Percentiles rank a stretch among this genome's conserved stretches.
phyloP scores from a whole-genome alignment of 2,888 invertebrate genomes.

The Odiellus spinosus region DNA sequence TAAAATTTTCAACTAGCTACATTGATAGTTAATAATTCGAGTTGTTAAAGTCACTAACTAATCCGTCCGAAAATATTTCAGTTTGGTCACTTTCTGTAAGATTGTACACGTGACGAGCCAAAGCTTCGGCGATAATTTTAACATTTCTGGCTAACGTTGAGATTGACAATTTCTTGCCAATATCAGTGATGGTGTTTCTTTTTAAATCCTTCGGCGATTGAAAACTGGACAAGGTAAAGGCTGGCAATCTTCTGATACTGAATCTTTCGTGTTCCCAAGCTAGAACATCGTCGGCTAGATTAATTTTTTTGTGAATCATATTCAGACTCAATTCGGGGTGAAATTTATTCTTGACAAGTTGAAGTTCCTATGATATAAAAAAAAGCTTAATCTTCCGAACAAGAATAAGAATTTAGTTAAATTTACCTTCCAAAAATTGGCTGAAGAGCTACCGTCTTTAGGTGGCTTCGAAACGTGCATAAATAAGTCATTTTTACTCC shows the following conservation, averaged over 20 bases:
- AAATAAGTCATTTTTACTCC: conserved; percentile 48
- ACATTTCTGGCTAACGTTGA: conserved; percentile 49
- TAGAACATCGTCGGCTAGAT: conserved; percentile 72
- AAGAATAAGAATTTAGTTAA: conserved; percentile 5
- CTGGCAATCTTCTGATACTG: conserved; percentile 76
- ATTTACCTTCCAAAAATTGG: conserved; percentile 34
- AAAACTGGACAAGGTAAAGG: conserved; percentile 73
- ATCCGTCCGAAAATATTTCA: conserved; percentile 51
- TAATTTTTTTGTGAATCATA: conserved; percentile 85
- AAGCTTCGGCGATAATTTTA: conserved; percentile 57
- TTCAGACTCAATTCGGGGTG: conserved; percentile 38
- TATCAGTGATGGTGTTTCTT: conserved; percentile 32
- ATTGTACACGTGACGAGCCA: conserved; percentile 46
- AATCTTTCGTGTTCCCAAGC: conserved; percentile 97
- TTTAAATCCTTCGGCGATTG: conserved; percentile 29
- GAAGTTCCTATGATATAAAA: conserved; percentile 39
- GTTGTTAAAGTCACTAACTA: conserved; percentile 41
- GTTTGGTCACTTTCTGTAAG: conserved; percentile 22
- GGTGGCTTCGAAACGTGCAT: conserved; percentile 72
- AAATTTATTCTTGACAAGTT: conserved; percentile 37
- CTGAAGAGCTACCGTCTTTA: conserved; percentile 60
- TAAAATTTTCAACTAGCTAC: conserved; percentile 2
- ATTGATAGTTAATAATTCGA: conserved; percentile 1
- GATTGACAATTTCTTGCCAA: conserved; percentile 19
- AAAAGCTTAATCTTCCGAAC: conserved; percentile 5